phyloP scores from a whole-genome alignment of 2,888 invertebrate species.

The Hybos culiciformis region DNA sequence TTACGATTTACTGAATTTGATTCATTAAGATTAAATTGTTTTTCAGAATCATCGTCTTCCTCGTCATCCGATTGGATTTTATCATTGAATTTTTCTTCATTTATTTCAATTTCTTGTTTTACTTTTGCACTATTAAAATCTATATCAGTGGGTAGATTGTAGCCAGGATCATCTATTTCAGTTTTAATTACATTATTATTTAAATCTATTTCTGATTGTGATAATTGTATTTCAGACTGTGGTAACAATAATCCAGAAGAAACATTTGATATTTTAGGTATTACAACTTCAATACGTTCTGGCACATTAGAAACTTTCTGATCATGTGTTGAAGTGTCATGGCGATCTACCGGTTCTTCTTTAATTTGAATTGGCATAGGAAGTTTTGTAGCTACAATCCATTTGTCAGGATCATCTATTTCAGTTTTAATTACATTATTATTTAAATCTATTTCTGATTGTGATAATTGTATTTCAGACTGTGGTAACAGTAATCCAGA shows the following conservation, averaged over 20 bases:
- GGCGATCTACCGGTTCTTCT: slow-evolving; percentile 12
- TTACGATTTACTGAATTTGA: slow-evolving; percentile 8
- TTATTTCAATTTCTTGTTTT: slow-evolving; percentile 1
- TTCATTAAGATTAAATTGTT: slow-evolving; percentile 14
- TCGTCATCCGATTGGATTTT: slow-evolving; percentile 3
- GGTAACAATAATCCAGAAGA: too few species aligned
- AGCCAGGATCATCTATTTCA: slow-evolving; percentile 17
- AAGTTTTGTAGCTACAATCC: too few species aligned
- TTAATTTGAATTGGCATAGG: slow-evolving; percentile 8
- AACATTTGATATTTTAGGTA: too few species aligned
- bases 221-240: too few species aligned
- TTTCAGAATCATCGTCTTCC: slow-evolving; percentile 9
- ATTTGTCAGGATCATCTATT: too few species aligned
- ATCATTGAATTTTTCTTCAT: neutral
- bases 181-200: slow-evolving; percentile 26
- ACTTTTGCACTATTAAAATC: neutral
- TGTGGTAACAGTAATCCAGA: too few species aligned
- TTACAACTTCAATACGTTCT: too few species aligned
- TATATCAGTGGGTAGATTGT: neutral
- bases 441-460: too few species aligned
- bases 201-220: slow-evolving; percentile 24
- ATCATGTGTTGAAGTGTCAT: slow-evolving; percentile 10
- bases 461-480: too few species aligned
- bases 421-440: too few species aligned
- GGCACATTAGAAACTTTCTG: too few species aligned